phyloP scores from a whole-genome alignment of 1,140 invertebrate genomes.

The Phymastichus coffea region DNA sequence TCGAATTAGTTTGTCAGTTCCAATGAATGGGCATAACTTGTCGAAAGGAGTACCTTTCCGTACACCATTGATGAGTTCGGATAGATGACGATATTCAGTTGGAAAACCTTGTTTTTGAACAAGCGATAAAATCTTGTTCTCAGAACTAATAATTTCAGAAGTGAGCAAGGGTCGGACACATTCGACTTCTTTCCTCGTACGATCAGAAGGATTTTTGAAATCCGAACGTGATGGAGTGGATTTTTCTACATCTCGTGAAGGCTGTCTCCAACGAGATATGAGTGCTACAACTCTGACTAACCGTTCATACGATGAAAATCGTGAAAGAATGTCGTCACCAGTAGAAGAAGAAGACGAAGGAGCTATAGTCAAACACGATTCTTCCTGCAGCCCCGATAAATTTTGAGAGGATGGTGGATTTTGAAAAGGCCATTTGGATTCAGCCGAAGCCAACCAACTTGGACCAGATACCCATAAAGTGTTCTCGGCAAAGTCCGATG shows the following conservation, averaged over 20 bases:
- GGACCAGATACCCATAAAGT: conserved; percentile 14
- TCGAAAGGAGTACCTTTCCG: conserved; percentile 46
- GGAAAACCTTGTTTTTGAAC: conserved; percentile 41
- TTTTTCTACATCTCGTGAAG: neutral
- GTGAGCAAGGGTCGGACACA: too few relatives aligned
- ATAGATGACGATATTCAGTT: conserved; percentile 47
- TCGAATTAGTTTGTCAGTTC: too few relatives aligned
- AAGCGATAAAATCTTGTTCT: too few relatives aligned
- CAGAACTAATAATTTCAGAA: neutral
- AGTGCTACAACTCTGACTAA: too few relatives aligned
- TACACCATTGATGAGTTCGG: conserved; percentile 32
- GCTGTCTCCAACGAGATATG: neutral
- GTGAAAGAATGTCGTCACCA: too few relatives aligned
- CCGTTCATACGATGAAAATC: too few relatives aligned
- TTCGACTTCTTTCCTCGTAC: neutral
- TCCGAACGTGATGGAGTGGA: neutral
- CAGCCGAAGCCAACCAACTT: neutral
- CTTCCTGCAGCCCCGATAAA: too few relatives aligned
- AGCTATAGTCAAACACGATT: neutral
- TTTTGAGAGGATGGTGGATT: too few relatives aligned
- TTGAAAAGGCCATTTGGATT: neutral
- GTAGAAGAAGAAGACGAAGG: neutral
- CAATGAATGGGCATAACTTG: too few relatives aligned
- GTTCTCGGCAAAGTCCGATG: conserved; percentile 5
- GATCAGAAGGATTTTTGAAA: neutral